These are phyloP conservation scores for Ellobium chinense DNA, from an alignment of 2,888 invertebrate genomes.

Conservation along the genomic window DNA sequence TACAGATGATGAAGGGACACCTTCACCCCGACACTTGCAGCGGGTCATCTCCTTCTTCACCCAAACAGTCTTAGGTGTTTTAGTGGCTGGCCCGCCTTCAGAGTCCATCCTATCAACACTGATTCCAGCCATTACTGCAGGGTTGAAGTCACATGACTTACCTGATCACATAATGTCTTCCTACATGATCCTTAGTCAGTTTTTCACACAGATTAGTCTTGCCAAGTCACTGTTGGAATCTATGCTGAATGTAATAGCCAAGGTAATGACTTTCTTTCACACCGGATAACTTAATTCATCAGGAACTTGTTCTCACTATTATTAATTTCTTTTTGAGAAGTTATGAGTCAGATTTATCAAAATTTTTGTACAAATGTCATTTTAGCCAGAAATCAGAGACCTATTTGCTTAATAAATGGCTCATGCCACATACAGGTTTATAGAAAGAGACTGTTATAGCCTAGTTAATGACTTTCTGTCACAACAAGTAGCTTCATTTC, in stretches of 20 bases:
- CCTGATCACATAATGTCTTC: conserved; percentile 86
- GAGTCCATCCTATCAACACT: conserved; percentile 86
- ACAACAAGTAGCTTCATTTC: too few species aligned
- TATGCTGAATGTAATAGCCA: conserved; percentile 83
- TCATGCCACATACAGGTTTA: too few species aligned
- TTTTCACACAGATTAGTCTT: conserved; percentile 85
- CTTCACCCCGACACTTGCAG: conserved; percentile 80
- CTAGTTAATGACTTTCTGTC: too few species aligned
- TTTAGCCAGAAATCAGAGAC: too few species aligned
- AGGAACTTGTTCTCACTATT: too few species aligned
- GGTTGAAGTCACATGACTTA: conserved; percentile 84
- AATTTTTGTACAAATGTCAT: too few species aligned
- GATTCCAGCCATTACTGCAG: conserved; percentile 86
- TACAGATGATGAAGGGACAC: conserved; percentile 34
- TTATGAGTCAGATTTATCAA: too few species aligned
- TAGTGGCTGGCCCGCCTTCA: conserved; percentile 57
- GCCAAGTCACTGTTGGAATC: conserved; percentile 82
- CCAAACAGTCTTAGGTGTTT: conserved; percentile 86
- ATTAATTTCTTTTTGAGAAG: too few species aligned
- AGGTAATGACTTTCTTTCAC: conserved; percentile 71
- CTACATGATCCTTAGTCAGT: conserved; percentile 86
- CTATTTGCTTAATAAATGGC: too few species aligned
- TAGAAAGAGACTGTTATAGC: too few species aligned
- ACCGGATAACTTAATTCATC: too few species aligned
- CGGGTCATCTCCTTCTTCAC: conserved; percentile 90